Base-by-base conservation (phyloP, 2,113 vertebrate genomes). In the Macquaria australasica region DNA sequence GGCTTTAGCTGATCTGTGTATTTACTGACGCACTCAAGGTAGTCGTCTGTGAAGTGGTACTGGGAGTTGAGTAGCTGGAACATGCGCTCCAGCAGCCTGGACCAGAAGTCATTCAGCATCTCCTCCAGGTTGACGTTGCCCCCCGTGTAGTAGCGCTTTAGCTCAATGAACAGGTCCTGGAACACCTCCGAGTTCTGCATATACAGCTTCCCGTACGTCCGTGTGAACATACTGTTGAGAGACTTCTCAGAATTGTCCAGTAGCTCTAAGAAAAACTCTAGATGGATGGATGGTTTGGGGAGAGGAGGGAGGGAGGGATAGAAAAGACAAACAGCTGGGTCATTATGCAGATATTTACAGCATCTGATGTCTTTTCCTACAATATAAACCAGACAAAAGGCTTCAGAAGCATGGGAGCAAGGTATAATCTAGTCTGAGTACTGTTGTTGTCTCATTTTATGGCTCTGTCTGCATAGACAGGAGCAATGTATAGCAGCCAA, bases 41-140 rank as follows among this genome's bases (percentile, higher is more conserved):
- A 99, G 93, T 99, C 97, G 73, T 99, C 98, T 0, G 96, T 96
- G 94, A 99, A 99, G 81, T 98, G 97, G 89, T 98, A 98, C 94
- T 99, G 98, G 0, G 97, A 97, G 93, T 99, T 99, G 88, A 99
- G 97, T 4, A 99, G 94, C 96, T 99, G 97, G 89, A 99, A 99
- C 97, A 99, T 98, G 48, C 98, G 93, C 83, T 99, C 98, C 86
- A 99, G 93, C 53, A 99, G 96, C 71, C 96, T 95, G 39, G 97
- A 95, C 98, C 98, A 99, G 95, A 99, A 99, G 92, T 99, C 98
- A 0, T 98, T 98, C 66, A 99, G 94, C 97, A 98, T 98, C 89
- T 99, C 97, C 85, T 99, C 98, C 91, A 99, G 91, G 92, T 99
- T 99, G 60, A 99, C 98, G 0, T 99, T 98, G 73, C 98, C 98